phyloP scores from a whole-genome alignment of 2,113 vertebrate species.

The Mesoclemmys tuberculata region DNA sequence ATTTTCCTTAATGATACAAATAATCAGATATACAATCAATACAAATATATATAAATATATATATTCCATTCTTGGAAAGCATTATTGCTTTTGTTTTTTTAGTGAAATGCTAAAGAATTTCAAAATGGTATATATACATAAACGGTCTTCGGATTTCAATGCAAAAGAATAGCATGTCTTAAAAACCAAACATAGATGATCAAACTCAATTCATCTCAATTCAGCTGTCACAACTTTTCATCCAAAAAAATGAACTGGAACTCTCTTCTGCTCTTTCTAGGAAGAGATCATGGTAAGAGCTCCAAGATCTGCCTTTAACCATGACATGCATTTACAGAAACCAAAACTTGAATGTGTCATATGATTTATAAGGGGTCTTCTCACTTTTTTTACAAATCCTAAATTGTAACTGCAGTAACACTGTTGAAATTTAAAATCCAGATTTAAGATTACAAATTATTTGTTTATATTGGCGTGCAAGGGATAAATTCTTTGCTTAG shows the following conservation, averaged over 20 bases:
- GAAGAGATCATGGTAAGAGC: not conserved
- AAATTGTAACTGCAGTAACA: not conserved
- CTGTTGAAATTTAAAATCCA: not conserved
- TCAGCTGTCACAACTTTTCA: not conserved
- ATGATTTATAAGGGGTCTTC: accelerated
- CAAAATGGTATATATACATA: not conserved
- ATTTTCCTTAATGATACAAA: conserved; percentile 52
- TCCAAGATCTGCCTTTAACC: not conserved
- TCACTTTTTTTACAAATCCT: not conserved
- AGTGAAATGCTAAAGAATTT: conserved; percentile 36
- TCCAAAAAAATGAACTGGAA: not conserved
- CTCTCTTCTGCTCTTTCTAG: not conserved
- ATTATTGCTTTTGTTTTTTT: conserved; percentile 17
- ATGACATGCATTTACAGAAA: not conserved
- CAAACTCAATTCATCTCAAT: not conserved
- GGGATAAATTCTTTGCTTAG: not conserved
- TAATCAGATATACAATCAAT: no score
- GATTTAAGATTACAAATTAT: not conserved
- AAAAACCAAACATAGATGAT: conserved; percentile 21
- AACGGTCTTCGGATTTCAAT: conserved; percentile 31
- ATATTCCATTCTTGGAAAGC: conserved; percentile 22
- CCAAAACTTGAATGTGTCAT: not conserved
- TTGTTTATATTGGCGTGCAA: not conserved
- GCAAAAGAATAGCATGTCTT: not conserved
- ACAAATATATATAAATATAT: not conserved